Percentiles rank a stretch among this genome's conserved stretches.
These are phyloP conservation scores for Boleophthalmus pectinirostris DNA, from an alignment of 2,113 vertebrate species.

Conservation along the genomic window DNA sequence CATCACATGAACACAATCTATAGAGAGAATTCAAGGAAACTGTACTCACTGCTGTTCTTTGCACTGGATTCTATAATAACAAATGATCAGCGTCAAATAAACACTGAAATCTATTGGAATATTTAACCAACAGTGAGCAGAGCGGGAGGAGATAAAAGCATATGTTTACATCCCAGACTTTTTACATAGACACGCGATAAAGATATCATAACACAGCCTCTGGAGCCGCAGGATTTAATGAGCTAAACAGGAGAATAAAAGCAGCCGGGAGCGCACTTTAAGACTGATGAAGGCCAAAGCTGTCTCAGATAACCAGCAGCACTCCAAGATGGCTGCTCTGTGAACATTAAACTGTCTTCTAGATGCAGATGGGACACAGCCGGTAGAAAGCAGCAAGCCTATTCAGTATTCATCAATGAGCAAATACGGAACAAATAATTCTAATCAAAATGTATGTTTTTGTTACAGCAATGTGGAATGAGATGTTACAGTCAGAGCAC, in stretches of 20 bases:
- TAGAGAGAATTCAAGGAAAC: slow-evolving; percentile 48
- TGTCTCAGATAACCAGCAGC: slow-evolving; percentile 29
- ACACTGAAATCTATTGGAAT: slow-evolving; percentile 33
- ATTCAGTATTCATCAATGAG: too few relatives aligned
- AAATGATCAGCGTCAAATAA: slow-evolving; percentile 70
- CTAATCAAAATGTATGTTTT: too few relatives aligned
- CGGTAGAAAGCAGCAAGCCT: background rate
- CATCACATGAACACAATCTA: background rate
- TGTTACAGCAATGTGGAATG: too few relatives aligned
- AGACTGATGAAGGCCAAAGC: slow-evolving; percentile 2
- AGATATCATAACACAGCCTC: slow-evolving; percentile 58
- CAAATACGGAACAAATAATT: too few relatives aligned
- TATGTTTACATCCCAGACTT: slow-evolving; percentile 48
- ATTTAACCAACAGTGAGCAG: slow-evolving; percentile 10
- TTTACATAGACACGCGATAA: slow-evolving; percentile 57
- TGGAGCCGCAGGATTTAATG: slow-evolving; percentile 53
- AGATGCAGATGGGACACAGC: background rate
- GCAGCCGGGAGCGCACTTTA: background rate
- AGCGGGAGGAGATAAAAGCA: slow-evolving; percentile 55
- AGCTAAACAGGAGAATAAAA: slow-evolving; percentile 47
- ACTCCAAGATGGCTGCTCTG: background rate
- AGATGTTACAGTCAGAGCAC: too few relatives aligned
- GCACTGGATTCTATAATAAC: slow-evolving; percentile 42
- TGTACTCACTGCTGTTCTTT: slow-evolving; percentile 13
- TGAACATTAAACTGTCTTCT: slow-evolving; percentile 15